Evolutionary conservation across 1,140 invertebrate genomes (phyloP), one percentile per base, ranked within the genome.

Genomic region (Brachionus manjavacas): DNA sequence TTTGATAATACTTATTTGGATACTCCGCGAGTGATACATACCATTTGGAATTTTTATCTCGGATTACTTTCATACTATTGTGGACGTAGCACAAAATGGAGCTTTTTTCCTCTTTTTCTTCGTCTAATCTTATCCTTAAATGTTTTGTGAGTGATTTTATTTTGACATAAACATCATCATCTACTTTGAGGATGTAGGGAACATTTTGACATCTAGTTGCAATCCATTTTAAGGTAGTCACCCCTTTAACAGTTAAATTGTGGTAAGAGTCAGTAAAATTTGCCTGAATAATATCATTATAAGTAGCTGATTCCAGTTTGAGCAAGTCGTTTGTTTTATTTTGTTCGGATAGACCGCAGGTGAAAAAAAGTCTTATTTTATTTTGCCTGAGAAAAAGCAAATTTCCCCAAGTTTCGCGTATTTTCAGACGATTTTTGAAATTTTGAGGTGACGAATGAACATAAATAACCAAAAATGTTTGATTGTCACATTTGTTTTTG

Each of bases 201-300:
- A 85, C 72, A 7, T 70, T 35, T 20, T 46, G 14, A 64, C 86
- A 86, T 72, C 85, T 64, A 6, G n/a, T 20, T 8, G 70, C 76
- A 1, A 83, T 64, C 86, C 86, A 86, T 79, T 85, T 85, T 43
- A 85, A 85, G 6, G 84, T 84, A 84, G 85, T 86, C 11, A 86
- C 78, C 9, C 76, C 78, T 70, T 86, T 86, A 8, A 84, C 20
- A 16, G 86, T 85, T 20, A 86, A 83, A 79, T 86, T 86, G 7
- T 39, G 25, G 52, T 86, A 86, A 0, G 85, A 66, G 70, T 86
- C 86, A 1, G 76, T 8, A 46, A 86, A 86, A 84, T 86, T 76
- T 66, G 85, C 84, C 78, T 86, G 86, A 23, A 86, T 52, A 43
- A 86, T 85, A 66, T 86, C 86, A 16, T 84, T 74, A 41, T 86